These are phyloP conservation scores for Quadriops clusia DNA, from an alignment of 2,888 invertebrate species.

Conservation along the genomic window DNA sequence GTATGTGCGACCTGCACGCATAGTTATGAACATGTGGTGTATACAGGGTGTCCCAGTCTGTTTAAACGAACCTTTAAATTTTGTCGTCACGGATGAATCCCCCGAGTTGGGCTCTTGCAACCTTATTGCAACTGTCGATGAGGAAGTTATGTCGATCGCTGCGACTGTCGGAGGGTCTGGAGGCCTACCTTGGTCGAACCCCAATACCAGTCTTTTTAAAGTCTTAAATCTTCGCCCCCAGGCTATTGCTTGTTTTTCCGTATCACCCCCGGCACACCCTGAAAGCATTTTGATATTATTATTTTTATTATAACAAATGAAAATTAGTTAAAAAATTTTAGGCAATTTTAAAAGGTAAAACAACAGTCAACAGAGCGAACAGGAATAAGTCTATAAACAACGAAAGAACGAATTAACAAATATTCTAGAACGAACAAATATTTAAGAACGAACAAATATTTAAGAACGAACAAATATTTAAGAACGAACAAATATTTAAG, in stretches of 20 bases:
- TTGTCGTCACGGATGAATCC: conserved; percentile 75
- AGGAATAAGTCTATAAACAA: too few species aligned
- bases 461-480: too few species aligned
- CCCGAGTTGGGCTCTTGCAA: conserved; percentile 56
- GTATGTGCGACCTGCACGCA: too few species aligned
- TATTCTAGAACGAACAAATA: too few species aligned
- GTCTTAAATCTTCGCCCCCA: conserved; percentile 79
- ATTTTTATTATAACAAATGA: too few species aligned
- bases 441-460: too few species aligned
- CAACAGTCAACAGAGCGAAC: too few species aligned
- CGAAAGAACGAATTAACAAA: too few species aligned
- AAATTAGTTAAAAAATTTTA: too few species aligned
- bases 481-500: too few species aligned
- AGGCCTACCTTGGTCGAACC: conserved; percentile 76
- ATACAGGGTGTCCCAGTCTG: not conserved
- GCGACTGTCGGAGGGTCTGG: conserved; percentile 75
- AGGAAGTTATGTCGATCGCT: conserved; percentile 64
- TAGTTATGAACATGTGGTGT: not conserved
- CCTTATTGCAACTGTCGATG: conserved; percentile 51
- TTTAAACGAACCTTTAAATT: conserved; percentile 65
- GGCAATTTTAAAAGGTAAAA: too few species aligned
- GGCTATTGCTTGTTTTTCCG: conserved; percentile 72
- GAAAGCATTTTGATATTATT: conserved; percentile 24
- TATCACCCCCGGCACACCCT: conserved; percentile 61
- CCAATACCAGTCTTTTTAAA: conserved; percentile 63